Conservation (phyloP, 2,797 vertebrate genomes). For the Hyperoplus immaculatus region DNA sequence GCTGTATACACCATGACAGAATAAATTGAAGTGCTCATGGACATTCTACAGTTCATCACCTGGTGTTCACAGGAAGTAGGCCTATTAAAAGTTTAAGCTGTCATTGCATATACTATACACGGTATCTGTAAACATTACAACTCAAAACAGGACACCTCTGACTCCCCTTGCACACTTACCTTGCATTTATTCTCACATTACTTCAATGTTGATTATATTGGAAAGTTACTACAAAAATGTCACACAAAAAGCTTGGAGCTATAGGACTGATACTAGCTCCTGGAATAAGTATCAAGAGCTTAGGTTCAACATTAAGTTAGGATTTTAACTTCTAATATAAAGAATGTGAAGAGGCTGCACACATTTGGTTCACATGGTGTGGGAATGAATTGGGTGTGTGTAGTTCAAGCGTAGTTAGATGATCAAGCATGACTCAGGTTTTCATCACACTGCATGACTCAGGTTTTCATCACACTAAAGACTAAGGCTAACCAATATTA, state of each 20-base stretch:
- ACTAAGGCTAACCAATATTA: background rate
- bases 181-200: background rate
- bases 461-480: background rate
- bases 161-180: background rate
- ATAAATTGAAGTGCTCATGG: conserved; percentile 4
- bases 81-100: background rate
- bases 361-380: background rate
- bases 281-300: background rate
- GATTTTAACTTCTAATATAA: background rate
- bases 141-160: background rate
- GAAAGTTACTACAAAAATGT: background rate
- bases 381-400: background rate
- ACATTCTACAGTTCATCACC: background rate
- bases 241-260: background rate
- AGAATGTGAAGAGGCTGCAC: background rate
- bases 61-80: background rate
- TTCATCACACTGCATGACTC: background rate
- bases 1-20: conserved; percentile 41
- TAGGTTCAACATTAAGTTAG: too few relatives aligned
- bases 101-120: background rate
- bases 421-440: background rate
- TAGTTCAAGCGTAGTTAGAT: background rate
- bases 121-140: background rate
- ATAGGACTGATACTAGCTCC: background rate
- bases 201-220: background rate